Evolutionary conservation across 2,113 vertebrate species (phyloP).

Genomic region (Tachycineta bicolor): DNA sequence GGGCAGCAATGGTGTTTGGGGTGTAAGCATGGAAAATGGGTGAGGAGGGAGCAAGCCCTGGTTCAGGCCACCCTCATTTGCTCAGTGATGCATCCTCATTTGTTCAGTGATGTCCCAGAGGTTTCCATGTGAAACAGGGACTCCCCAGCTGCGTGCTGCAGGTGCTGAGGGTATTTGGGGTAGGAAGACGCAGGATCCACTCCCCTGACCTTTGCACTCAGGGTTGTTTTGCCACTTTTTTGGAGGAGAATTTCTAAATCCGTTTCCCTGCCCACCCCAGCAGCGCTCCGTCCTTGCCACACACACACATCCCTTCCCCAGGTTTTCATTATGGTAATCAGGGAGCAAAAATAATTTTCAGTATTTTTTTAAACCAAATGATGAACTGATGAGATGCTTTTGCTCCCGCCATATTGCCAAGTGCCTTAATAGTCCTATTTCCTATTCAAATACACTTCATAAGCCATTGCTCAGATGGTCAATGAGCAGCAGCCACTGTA

Average conservation of each 20-base stretch:
- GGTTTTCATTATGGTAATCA: neutral
- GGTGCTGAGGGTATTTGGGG: neutral
- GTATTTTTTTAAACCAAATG: neutral
- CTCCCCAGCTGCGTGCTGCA: neutral
- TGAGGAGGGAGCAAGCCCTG: neutral
- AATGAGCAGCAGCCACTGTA: neutral
- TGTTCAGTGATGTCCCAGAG: neutral
- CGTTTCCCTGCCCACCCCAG: neutral
- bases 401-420: constrained; percentile 45
- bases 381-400: neutral
- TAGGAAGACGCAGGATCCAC: neutral
- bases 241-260: neutral
- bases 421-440: constrained; percentile 36
- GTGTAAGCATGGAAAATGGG: rapidly evolving
- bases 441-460: neutral
- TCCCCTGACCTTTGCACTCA: rapidly evolving
- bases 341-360: constrained; percentile 9
- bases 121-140: neutral
- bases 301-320: neutral
- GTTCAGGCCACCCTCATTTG: rapidly evolving
- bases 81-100: neutral
- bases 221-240: rapidly evolving
- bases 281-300: neutral
- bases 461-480: constrained; percentile 60
- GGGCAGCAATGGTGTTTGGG: neutral